phyloP scores from a whole-genome alignment of 2,888 invertebrate genomes.

The Pemphredon lugubris region DNA sequence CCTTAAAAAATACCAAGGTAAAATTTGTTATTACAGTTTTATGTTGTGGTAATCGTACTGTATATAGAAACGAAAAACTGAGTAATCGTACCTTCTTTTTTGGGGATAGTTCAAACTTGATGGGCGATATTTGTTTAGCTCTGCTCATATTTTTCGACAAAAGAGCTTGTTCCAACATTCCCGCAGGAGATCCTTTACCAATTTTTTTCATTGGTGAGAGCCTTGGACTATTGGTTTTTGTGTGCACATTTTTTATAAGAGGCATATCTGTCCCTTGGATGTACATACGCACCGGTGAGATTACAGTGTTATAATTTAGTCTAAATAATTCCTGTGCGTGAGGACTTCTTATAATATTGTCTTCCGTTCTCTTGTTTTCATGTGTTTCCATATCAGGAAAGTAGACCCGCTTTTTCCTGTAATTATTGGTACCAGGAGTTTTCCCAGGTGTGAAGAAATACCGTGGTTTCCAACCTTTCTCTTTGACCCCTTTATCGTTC shows the following conservation, averaged over 20 bases:
- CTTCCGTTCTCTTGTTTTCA: slow-evolving; percentile 3
- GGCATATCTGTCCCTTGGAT: slow-evolving; percentile 71
- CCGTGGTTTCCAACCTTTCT: slow-evolving; percentile 18
- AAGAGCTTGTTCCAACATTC: slow-evolving; percentile 5
- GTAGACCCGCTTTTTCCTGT: slow-evolving; percentile 53
- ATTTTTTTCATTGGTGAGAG: slow-evolving; percentile 21
- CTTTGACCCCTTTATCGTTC: neutral
- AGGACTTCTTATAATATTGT: slow-evolving; percentile 51
- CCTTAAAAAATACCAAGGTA: slow-evolving; percentile 5
- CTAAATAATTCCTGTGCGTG: slow-evolving; percentile 55
- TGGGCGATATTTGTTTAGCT: neutral
- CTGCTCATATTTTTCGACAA: neutral
- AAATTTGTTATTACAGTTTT: neutral
- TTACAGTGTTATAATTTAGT: slow-evolving; percentile 65
- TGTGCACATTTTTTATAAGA: slow-evolving; percentile 68
- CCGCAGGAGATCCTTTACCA: neutral
- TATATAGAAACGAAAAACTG: too few species aligned
- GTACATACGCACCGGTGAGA: slow-evolving; percentile 74
- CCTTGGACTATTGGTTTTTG: slow-evolving; percentile 34
- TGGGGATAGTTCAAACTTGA: slow-evolving; percentile 32
- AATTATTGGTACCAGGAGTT: slow-evolving; percentile 19
- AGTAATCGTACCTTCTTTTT: too few species aligned
- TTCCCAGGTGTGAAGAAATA: slow-evolving; percentile 72
- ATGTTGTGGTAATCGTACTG: too few species aligned
- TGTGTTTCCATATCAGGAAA: slow-evolving; percentile 44